Evolutionary conservation across 1,140 invertebrate genomes (phyloP), one percentile per base, ranked within the genome.

Genomic region (Probaryconus sp.): DNA sequence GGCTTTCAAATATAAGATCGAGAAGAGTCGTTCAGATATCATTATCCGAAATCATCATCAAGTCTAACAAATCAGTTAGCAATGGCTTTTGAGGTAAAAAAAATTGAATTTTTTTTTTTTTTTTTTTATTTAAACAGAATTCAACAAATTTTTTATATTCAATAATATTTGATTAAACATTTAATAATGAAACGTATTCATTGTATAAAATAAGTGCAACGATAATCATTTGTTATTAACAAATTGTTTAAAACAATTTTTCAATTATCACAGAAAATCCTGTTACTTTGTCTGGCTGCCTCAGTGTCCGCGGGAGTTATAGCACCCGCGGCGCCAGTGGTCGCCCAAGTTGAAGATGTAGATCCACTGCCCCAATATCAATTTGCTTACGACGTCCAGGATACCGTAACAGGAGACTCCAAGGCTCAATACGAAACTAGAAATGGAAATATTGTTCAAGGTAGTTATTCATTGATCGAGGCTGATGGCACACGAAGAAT

Each of bases 401-500:
- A 90, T 60, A 77, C 78, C 2, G 58, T 83, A 53, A 90, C 85
- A 67, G 88, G 90, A 0, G 89, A 90, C 73, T 81, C 81, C 6
- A 89, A 90, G 81, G 82, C 80, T 45, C 88, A 89, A 9, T 81
- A 88, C 1, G 89, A 90, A 58, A 85, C 77, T n/a, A 79, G 89
- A 4, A 84, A 88, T 42, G 88, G 89, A 26, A 88, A 87, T 21
- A 63, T 89, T 2, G 87, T 89, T 20, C 84, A 87, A 20, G 90
- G 90, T 7, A 84, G 82, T 53, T 90, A 90, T 82, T 84, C 82
- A 6, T 76, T 90, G 5, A 63, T 89, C 35, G 88, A 89, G 55
- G 65, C 88, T n/a, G 89, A 90, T 18, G 89, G 89, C n/a, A 91
- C 91, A 14, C 89, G 91, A 51, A 80, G 89, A 21, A 86, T 81